phyloP scores from a whole-genome alignment of 2,888 invertebrate genomes.

The Timema podura region DNA sequence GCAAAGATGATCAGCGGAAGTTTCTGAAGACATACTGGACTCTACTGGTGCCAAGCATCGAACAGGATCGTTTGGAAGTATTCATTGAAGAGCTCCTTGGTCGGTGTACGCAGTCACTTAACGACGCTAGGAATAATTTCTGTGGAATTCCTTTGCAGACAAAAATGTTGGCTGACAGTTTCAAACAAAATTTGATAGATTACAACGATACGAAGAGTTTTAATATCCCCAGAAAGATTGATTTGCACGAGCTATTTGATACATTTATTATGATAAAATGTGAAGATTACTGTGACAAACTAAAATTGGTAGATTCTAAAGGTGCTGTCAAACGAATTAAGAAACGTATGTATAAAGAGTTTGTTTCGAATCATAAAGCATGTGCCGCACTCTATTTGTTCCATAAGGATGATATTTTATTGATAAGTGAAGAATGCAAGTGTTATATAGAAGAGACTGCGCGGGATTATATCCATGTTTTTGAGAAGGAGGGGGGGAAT shows the following conservation, averaged over 20 bases:
- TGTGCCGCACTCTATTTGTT: background rate
- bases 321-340: background rate
- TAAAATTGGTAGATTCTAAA: background rate
- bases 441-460: background rate
- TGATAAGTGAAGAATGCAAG: background rate
- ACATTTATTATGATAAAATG: background rate
- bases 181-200: background rate
- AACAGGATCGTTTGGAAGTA: background rate
- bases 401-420: background rate
- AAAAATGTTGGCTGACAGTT: slow-evolving; percentile 7
- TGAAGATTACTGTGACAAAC: background rate
- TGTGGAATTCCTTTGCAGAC: slow-evolving; percentile 10
- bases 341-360: background rate
- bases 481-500: background rate
- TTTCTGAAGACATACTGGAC: background rate
- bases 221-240: background rate
- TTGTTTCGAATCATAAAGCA: background rate
- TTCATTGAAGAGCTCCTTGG: background rate
- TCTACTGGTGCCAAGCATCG: too few relatives aligned
- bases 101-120: background rate
- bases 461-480: background rate
- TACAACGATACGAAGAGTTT: background rate
- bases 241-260: background rate
- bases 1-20: background rate
- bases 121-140: background rate